phyloP scores from a whole-genome alignment of 2,888 invertebrate species.

The Minunthozetes semirufus region DNA sequence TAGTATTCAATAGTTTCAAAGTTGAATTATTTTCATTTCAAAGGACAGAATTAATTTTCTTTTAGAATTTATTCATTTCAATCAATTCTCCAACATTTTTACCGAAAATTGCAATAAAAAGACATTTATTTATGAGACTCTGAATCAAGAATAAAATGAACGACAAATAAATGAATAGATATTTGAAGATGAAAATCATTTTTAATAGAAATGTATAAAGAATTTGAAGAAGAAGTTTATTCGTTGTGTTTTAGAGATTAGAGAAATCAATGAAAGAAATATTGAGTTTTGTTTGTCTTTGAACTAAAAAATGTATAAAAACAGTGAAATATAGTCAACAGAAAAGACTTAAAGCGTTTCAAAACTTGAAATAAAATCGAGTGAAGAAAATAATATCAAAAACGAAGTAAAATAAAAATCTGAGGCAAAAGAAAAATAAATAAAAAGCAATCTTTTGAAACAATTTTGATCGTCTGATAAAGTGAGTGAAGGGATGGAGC shows the following conservation, averaged over 20 bases:
- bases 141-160: background rate
- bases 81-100: too few relatives aligned
- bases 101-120: background rate
- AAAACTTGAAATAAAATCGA: background rate
- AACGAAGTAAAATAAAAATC: background rate
- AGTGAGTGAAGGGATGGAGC: background rate
- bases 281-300: background rate
- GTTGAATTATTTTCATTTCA: too few relatives aligned
- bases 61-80: too few relatives aligned
- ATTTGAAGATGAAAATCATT: conserved; percentile 14
- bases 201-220: background rate
- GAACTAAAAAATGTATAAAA: too few relatives aligned
- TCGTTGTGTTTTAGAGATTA: conserved; percentile 5
- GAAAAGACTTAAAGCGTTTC: background rate
- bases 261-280: background rate
- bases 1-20: too few relatives aligned
- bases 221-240: background rate
- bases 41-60: too few relatives aligned
- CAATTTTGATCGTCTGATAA: background rate
- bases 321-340: background rate
- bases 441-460: background rate
- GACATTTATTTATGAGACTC: background rate
- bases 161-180: background rate
- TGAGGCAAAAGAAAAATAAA: background rate
- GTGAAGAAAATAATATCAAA: background rate